These are phyloP conservation scores for Schrankia costaestrigalis DNA, from an alignment of 2,888 invertebrate species.

Conservation along the genomic window DNA sequence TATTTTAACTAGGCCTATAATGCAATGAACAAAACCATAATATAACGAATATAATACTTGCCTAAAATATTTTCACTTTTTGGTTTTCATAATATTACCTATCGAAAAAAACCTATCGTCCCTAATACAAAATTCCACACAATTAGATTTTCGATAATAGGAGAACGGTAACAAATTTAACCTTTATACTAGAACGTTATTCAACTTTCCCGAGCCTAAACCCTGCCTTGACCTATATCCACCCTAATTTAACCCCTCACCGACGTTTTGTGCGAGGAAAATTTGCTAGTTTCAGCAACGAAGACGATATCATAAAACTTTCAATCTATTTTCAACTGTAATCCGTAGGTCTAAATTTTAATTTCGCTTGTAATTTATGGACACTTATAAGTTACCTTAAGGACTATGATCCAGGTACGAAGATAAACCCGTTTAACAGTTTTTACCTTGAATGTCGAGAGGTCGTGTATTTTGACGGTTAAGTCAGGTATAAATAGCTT, in stretches of 20 bases:
- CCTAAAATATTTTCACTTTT: too few relatives aligned
- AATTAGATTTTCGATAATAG: constrained; percentile 29
- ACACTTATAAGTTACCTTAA: constrained; percentile 19
- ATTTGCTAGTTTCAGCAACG: constrained; percentile 23
- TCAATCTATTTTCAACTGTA: constrained; percentile 23
- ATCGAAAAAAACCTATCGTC: too few relatives aligned
- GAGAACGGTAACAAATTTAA: constrained; percentile 25
- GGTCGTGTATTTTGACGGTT: too few relatives aligned
- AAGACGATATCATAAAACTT: constrained; percentile 9
- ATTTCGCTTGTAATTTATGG: constrained; percentile 4
- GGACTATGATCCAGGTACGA: constrained; percentile 21
- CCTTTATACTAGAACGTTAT: constrained; percentile 29
- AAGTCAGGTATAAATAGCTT: too few relatives aligned
- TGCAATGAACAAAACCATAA: too few relatives aligned
- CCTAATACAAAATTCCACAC: constrained; percentile 20
- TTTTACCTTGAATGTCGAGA: too few relatives aligned
- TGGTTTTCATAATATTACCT: too few relatives aligned
- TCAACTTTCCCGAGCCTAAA: constrained; percentile 37
- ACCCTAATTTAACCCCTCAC: constrained; percentile 44
- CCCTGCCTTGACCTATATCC: constrained; percentile 57
- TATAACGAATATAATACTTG: too few relatives aligned
- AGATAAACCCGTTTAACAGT: constrained; percentile 32
- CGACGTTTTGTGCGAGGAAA: constrained; percentile 32
- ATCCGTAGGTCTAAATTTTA: constrained; percentile 9
- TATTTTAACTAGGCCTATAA: too few relatives aligned